Evolutionary conservation across 2,113 vertebrate genomes (phyloP), one percentile per base, ranked within the genome.

Genomic region (Callocephalon fimbriatum): DNA sequence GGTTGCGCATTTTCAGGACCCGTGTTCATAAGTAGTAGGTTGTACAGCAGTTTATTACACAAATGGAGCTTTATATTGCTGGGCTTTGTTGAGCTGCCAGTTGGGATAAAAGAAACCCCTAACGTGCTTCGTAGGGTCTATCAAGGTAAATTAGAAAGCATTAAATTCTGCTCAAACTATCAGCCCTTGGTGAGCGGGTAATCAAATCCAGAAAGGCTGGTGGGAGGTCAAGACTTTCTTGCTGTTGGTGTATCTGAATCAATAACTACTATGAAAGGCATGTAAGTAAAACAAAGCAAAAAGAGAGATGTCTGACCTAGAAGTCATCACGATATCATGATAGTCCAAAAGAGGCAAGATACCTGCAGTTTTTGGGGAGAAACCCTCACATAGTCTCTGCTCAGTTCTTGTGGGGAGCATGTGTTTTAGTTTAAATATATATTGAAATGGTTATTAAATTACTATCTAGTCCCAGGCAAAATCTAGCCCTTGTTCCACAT

Each of bases 11-110:
- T 98, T 98, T 98, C 97, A 93, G 96, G 94, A 96, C 97, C 97
- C 56, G 23, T 97, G 95, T 93, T 98, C 98, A 89, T 98, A 97
- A 98, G 97, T 63, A 98, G 97, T 98, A 98, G 98, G 97, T 95
- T 97, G 98, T 97, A 98, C 97, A 97, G 95, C 73, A 93, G 97
- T 98, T 98, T 98, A 98, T 98, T 98, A 98, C 97, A 98, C 97
- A 96, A 98, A 98, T 90, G 81, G 95, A 96, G 97, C 86, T 96
- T 98, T 98, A 98, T 98, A 98, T 98, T 97, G 96, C 97, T 96
- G 93, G 91, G 94, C 98, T 98, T 98, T 98, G 98, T 98, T 97
- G 97, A 79, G 85, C 87, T 98, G 98, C 98, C 98, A 98, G 94
- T 93, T 98, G 81, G 97, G 97, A 98, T 96, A 94, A 96, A 95